These are phyloP conservation scores for Ephialtes manifestator DNA, from an alignment of 2,888 invertebrate genomes.

Conservation along the genomic window DNA sequence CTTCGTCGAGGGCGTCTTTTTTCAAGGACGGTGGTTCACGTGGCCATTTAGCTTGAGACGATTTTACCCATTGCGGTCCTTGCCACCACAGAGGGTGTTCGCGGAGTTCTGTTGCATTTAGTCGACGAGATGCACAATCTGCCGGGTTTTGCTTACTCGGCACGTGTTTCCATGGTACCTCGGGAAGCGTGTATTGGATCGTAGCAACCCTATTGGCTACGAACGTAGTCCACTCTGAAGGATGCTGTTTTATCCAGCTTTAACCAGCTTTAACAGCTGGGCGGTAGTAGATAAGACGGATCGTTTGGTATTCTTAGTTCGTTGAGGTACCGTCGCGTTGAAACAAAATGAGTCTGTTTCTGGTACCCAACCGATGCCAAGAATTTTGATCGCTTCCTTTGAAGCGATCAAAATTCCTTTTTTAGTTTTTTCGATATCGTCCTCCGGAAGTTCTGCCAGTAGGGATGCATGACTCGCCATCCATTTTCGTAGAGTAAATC, in stretches of 20 bases:
- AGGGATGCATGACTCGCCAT: not conserved
- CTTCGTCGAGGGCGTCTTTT: too few species aligned
- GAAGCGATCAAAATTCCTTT: not conserved
- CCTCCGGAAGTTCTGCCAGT: not conserved
- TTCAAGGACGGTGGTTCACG: too few species aligned
- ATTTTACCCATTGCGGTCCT: constrained; percentile 22
- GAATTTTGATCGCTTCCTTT: not conserved
- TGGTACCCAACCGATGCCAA: not conserved
- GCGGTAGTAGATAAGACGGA: too few species aligned
- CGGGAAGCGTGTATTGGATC: constrained; percentile 48
- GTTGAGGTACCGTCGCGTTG: not conserved
- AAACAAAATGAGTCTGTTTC: not conserved
- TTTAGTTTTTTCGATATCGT: not conserved
- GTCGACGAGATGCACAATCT: constrained; percentile 76
- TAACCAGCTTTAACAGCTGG: too few species aligned
- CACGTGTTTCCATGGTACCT: constrained; percentile 73
- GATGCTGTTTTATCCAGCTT: constrained; percentile 36
- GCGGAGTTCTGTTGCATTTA: constrained; percentile 60
- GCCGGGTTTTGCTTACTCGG: constrained; percentile 74
- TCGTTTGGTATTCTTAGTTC: constrained; percentile 4
- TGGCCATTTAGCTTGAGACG: too few species aligned
- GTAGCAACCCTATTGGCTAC: too few species aligned
- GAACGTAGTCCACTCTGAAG: not conserved
- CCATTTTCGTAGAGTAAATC: not conserved
- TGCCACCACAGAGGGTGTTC: constrained; percentile 67